Base-by-base conservation (phyloP, 2,797 vertebrate genomes). In the Centropyge bicolor region DNA sequence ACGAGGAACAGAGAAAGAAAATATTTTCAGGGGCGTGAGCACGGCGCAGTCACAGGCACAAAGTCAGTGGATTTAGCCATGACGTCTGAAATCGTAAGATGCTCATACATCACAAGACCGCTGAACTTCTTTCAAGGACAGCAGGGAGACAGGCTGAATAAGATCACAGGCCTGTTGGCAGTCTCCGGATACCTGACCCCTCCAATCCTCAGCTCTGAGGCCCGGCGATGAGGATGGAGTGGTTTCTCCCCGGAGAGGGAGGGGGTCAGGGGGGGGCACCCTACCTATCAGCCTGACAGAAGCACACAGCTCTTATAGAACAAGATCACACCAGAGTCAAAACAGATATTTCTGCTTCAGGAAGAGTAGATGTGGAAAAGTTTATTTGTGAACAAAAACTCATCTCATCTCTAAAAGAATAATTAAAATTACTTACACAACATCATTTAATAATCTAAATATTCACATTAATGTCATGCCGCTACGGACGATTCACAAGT, bases 41-140 rank as follows among this genome's bases (percentile, higher is more conserved):
- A 19, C 7, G 20, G 72, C 57, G 45, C 17, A 81, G 77, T 76
- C 78, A 9, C 70, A 63, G 66, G 48, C 61, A 69, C 73, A 80
- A 57, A 82, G 86, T 78, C 64, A 19, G 67, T 54, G 87, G 83
- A 83, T 88, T 89, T 79, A 83, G 36, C 68, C 0, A 4, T 67
- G 77, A 83, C 65, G 87, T 89, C 90, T 81, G 54, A 83, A 87
- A 78, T 60, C 16, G 7, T 86, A 78, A 90, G 82, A 80, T 9
- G 64, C 81, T 93, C 86, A 89, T 86, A 87, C 88, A 87, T 93
- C 92, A 92, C 77, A 6, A 24, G 80, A 78, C 54, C 45, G 35
- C 78, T 46, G 70, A 79, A 70, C 83, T 76, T 78, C 69, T 89
- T 74, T 89, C 90, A 93, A 94, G 93, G 93, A 92, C 93, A 80